These are phyloP conservation scores for Nesidiocoris tenuis DNA, from an alignment of 2,888 invertebrate genomes.

Conservation along the genomic window DNA sequence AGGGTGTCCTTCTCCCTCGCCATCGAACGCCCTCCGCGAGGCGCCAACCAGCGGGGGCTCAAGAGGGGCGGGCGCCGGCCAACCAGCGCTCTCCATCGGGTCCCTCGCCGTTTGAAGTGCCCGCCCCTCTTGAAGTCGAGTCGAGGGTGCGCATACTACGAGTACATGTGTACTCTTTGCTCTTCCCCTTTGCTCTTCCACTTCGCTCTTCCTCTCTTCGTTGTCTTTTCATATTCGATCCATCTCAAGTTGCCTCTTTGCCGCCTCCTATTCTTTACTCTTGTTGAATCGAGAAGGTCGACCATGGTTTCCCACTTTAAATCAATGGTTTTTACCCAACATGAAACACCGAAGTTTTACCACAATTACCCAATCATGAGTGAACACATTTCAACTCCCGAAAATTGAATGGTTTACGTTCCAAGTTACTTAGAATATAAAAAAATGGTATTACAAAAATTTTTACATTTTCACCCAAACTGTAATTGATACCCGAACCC, in stretches of 20 bases:
- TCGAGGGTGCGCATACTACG: constrained; percentile 45
- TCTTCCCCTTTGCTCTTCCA: constrained; percentile 3
- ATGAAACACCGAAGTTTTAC: no score
- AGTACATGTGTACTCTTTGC: constrained; percentile 41
- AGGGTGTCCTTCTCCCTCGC: constrained; percentile 18
- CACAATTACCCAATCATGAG: no score
- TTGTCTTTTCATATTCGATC: constrained; percentile 5
- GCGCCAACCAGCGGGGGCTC: constrained; percentile 10
- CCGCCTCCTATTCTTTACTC: constrained; percentile 15
- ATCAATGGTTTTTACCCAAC: no score
- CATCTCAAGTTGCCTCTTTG: constrained; percentile 8
- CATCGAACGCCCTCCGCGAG: constrained; percentile 5
- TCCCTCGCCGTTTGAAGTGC: neutral
- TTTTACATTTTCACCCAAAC: no score
- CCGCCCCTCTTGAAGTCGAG: constrained; percentile 27
- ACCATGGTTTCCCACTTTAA: no score
- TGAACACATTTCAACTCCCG: no score
- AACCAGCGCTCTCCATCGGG: constrained; percentile 36
- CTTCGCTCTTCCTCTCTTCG: constrained; percentile 12
- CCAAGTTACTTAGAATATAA: no score
- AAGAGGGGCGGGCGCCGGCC: constrained; percentile 27
- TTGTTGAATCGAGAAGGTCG: constrained; percentile 1
- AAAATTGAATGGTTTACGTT: no score
- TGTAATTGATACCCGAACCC: no score
- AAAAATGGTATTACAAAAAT: no score